phyloP scores from a whole-genome alignment of 2,888 invertebrate species.

The Tethea ocularis region DNA sequence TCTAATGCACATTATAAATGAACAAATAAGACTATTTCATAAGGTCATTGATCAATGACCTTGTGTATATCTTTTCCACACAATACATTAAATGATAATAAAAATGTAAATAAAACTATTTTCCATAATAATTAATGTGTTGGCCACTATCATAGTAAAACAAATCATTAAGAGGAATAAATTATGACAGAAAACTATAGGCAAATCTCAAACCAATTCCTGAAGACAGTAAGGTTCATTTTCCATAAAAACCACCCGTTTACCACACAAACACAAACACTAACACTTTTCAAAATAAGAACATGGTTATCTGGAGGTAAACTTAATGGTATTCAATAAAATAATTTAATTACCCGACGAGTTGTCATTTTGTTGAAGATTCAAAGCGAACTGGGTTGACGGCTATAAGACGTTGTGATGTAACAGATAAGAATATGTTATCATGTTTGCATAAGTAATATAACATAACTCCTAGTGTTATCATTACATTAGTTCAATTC shows the following conservation, averaged over 20 bases:
- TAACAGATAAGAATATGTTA: slow-evolving; percentile 72
- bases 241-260: slow-evolving; percentile 17
- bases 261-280: slow-evolving; percentile 30
- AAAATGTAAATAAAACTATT: not conserved
- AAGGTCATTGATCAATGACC: not conserved
- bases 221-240: slow-evolving; percentile 19
- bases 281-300: slow-evolving; percentile 23
- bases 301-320: slow-evolving; percentile 24
- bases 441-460: slow-evolving; percentile 60
- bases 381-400: slow-evolving; percentile 69
- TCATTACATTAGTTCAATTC: slow-evolving; percentile 44
- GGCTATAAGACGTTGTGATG: slow-evolving; percentile 57
- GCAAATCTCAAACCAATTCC: slow-evolving; percentile 22
- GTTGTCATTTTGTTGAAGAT: slow-evolving; percentile 71
- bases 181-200: slow-evolving; percentile 12
- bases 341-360: slow-evolving; percentile 61
- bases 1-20: not conserved
- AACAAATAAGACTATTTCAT: not conserved
- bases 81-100: not conserved
- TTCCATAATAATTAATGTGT: not conserved
- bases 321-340: slow-evolving; percentile 24
- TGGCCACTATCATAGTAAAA: not conserved
- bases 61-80: not conserved
- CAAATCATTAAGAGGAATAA: not conserved
- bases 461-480: slow-evolving; percentile 38